Conservation (phyloP, 2,797 vertebrate species). For the Chrysolophus pictus region DNA sequence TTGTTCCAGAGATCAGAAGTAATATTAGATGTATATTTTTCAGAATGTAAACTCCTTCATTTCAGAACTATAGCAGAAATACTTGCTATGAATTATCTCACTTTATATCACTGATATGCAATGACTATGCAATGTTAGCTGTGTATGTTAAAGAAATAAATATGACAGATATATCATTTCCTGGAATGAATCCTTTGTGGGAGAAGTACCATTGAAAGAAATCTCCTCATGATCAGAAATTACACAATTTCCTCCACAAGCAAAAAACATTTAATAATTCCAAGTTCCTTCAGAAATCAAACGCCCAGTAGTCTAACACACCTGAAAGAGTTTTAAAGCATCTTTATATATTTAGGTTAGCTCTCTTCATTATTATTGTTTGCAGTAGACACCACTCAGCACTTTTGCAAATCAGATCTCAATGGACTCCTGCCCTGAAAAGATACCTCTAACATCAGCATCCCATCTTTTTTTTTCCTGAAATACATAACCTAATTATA, state of each 20-base stretch:
- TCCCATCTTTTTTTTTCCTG: background rate
- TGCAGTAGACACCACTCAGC: background rate
- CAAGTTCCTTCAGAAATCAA: background rate
- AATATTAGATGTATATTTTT: background rate
- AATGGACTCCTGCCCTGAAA: background rate
- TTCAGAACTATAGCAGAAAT: background rate
- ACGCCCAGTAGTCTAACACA: rapidly evolving
- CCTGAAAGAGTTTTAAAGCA: background rate
- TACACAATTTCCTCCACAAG: background rate
- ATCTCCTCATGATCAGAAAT: background rate
- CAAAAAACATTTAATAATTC: background rate
- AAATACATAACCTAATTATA: background rate
- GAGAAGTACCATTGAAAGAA: background rate
- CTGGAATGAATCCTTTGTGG: background rate
- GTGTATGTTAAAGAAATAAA: background rate
- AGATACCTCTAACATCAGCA: background rate
- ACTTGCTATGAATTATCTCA: background rate
- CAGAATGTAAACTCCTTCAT: background rate
- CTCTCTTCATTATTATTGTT: background rate
- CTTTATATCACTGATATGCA: background rate
- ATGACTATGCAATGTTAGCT: background rate
- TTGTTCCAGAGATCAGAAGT: background rate
- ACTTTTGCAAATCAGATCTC: background rate
- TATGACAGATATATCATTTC: background rate
- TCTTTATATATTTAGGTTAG: background rate